Evolutionary conservation across 1,140 invertebrate species (phyloP), one percentile per base, ranked within the genome.

Genomic region (Heliothis subflexa): DNA sequence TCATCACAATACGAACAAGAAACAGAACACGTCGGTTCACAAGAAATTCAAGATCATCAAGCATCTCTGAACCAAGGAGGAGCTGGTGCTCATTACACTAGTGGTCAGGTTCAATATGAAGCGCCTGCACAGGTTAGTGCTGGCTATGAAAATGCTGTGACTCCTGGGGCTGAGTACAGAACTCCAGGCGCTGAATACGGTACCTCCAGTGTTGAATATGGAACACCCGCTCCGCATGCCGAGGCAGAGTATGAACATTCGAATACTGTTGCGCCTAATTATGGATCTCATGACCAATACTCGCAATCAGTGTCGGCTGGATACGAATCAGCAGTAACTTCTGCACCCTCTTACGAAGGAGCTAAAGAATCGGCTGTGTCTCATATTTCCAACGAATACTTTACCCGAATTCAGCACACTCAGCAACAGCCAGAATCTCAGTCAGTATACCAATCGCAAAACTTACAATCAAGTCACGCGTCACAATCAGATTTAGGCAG

Each of bases 1-100:
- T 68, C 89, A 89, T 52, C 89, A 25, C 85, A 90, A 73, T 88
- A 91, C 70, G 85, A 90, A 75, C 82, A 82, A 70, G 49, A 81
- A 71, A 70, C 78, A 10, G 55, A 83, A 25, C 81, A 81, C 45
- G 40, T 11, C 12, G 21, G 52, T 11, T 54, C 61, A 47, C 79
- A 81, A 14, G 50, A 79, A 14, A 7, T 18, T n/a, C 72, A 76
- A 45, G 33, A 40, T 40, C 33, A 40, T 40, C 21, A 80, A 9
- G 50, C 55, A 13, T 33, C 78, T 45, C 55, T 64, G 3, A 45
- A 47, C 13, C 81, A 83, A 54, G 61, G 54, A 54, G 9, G 14
- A 40, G 33, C 5, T 2, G 40, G 54, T 52, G 52, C 21, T 28
- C 80, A 81, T 12, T 57, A 79, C 40, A 49, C 40, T 33, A 50